phyloP scores from a whole-genome alignment of 1,140 invertebrate species.

The Teleogryllus occipitalis region DNA sequence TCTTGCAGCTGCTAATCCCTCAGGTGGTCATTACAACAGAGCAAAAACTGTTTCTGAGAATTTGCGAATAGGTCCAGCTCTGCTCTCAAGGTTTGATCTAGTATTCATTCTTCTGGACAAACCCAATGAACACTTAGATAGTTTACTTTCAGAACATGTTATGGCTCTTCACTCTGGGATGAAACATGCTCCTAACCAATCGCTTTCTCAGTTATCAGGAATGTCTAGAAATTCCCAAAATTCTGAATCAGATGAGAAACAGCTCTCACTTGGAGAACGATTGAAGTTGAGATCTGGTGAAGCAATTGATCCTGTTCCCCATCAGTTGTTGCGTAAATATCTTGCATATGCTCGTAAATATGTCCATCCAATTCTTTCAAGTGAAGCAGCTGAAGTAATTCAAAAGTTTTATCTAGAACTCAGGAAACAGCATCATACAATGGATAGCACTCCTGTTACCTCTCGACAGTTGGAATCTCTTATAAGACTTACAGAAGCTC shows the following conservation, averaged over 20 bases:
- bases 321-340: conserved; percentile 74
- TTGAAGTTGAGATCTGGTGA: conserved; percentile 52
- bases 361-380: conserved; percentile 69
- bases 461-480: conserved; percentile 80
- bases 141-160: conserved; percentile 70
- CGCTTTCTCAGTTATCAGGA: not conserved
- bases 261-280: conserved; percentile 41
- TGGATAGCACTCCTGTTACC: conserved; percentile 63
- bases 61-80: conserved; percentile 71
- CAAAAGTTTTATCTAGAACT: conserved; percentile 78
- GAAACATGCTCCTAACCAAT: conserved; percentile 27
- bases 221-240: not conserved
- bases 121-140: conserved; percentile 70
- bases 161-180: conserved; percentile 59
- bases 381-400: conserved; percentile 57
- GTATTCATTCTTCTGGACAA: conserved; percentile 85
- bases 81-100: conserved; percentile 88
- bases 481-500: conserved; percentile 75
- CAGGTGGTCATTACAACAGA: conserved; percentile 78
- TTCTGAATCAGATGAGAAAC: not conserved
- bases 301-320: conserved; percentile 61
- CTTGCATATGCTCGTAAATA: conserved; percentile 86
- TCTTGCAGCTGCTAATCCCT: conserved; percentile 86
- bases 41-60: conserved; percentile 85
- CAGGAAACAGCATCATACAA: conserved; percentile 52